Conservation (phyloP, 1,140 invertebrate genomes). For the Sycophaga agraensis region DNA sequence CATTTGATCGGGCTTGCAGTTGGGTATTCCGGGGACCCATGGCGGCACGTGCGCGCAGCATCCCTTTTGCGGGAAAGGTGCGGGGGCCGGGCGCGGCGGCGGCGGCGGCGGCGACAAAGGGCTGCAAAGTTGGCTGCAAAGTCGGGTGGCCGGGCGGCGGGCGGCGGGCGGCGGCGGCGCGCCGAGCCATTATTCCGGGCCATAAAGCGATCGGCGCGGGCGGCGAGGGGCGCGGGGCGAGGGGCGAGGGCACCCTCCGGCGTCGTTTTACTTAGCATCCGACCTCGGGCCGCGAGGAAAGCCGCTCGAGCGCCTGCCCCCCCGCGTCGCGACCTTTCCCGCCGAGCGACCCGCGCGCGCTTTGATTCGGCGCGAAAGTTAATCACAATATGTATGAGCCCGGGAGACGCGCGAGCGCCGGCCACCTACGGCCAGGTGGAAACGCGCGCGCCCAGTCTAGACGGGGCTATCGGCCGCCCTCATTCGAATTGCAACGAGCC, state of each 20-base stretch:
- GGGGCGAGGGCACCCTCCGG: too few relatives aligned
- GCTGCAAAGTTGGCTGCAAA: too few relatives aligned
- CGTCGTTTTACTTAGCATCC: neutral
- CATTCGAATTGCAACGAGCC: conserved; percentile 53
- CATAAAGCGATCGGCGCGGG: conserved; percentile 50
- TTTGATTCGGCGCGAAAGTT: conserved; percentile 45
- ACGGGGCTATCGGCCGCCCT: too few relatives aligned
- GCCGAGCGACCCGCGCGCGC: neutral
- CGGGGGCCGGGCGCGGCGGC: conserved; percentile 36
- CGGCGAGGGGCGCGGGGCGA: too few relatives aligned
- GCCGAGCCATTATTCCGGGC: conserved; percentile 49
- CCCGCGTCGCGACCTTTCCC: neutral
- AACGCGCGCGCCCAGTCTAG: too few relatives aligned
- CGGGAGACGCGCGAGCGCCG: too few relatives aligned
- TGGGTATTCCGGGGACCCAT: too few relatives aligned
- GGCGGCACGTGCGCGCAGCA: conserved; percentile 22
- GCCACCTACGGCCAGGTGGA: too few relatives aligned
- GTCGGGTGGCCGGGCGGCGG: too few relatives aligned
- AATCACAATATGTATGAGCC: conserved; percentile 56
- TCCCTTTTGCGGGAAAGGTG: conserved; percentile 45
- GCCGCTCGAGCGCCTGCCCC: neutral
- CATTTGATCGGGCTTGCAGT: too few relatives aligned
- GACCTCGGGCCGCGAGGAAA: neutral
- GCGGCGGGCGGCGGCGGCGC: neutral
- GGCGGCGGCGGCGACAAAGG: too few relatives aligned